Evolutionary conservation across 2,888 invertebrate genomes (phyloP).

Genomic region (Ethmia dodecea): DNA sequence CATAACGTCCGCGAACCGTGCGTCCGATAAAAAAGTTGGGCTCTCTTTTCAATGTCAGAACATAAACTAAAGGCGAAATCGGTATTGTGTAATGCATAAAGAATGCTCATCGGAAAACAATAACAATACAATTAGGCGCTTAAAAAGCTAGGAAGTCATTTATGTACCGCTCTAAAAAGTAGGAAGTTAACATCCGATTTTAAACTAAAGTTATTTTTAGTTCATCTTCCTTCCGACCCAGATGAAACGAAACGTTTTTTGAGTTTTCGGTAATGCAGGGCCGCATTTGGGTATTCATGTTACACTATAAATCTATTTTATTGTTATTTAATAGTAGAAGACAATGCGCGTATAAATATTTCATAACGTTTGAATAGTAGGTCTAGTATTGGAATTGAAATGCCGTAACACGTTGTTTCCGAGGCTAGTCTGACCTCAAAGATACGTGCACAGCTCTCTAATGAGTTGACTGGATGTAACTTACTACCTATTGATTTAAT

Average conservation of each 20-base stretch:
- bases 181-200: too few species aligned
- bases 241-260: conserved; percentile 20
- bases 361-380: too few species aligned
- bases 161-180: conserved; percentile 8
- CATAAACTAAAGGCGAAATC: conserved; percentile 32
- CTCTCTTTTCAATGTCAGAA: conserved; percentile 34
- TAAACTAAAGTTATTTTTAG: too few species aligned
- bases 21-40: conserved; percentile 2
- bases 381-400: too few species aligned
- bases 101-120: conserved; percentile 17
- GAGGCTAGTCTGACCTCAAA: conserved; percentile 50
- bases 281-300: conserved; percentile 2
- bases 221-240: conserved; percentile 14
- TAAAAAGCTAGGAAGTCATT: conserved; percentile 12
- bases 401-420: conserved; percentile 25
- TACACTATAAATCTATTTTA: too few species aligned
- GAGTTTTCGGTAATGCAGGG: conserved; percentile 2
- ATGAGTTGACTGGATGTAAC: neutral
- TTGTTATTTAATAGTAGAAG: too few species aligned
- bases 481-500: too few species aligned
- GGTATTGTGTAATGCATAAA: conserved; percentile 22
- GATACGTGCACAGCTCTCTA: conserved; percentile 38
- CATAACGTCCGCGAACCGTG: conserved; percentile 10
- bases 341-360: too few species aligned
- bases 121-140: conserved; percentile 17